phyloP scores from a whole-genome alignment of 2,888 invertebrate genomes.

The Polietes domitor region DNA sequence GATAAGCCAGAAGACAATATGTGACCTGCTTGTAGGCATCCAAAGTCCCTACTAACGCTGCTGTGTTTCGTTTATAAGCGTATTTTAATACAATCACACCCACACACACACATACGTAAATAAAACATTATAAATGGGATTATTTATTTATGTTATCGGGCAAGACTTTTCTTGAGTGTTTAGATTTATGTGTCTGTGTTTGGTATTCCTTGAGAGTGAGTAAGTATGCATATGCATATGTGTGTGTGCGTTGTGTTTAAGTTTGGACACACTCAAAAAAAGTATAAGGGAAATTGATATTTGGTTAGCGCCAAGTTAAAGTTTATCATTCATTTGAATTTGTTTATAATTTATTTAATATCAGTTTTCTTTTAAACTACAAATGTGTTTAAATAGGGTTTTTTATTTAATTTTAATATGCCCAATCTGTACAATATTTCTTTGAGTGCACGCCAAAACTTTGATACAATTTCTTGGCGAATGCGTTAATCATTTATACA shows the following conservation, averaged over 20 bases:
- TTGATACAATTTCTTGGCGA: conserved; percentile 2
- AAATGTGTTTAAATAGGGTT: too few species aligned
- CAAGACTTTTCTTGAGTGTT: neutral
- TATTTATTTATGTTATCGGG: conserved; percentile 5
- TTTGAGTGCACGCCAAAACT: too few species aligned
- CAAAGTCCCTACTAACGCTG: too few species aligned
- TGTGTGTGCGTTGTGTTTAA: neutral
- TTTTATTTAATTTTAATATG: too few species aligned
- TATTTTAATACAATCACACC: neutral
- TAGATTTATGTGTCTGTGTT: neutral
- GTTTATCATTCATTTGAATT: too few species aligned
- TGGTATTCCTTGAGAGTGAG: neutral
- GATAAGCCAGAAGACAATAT: too few species aligned
- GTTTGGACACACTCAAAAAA: neutral
- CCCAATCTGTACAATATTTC: too few species aligned
- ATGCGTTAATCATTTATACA: neutral
- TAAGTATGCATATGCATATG: neutral
- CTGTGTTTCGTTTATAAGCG: neutral
- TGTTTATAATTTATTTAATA: too few species aligned
- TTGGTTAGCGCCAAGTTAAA: too few species aligned
- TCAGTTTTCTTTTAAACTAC: too few species aligned
- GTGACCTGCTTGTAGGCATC: too few species aligned
- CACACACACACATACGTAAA: neutral
- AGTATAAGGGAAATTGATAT: too few species aligned
- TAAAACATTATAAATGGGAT: neutral